Evolutionary conservation across 1,140 invertebrate species (phyloP), one percentile per base, ranked within the genome.

Genomic region (Alviniconcha marisindica): DNA sequence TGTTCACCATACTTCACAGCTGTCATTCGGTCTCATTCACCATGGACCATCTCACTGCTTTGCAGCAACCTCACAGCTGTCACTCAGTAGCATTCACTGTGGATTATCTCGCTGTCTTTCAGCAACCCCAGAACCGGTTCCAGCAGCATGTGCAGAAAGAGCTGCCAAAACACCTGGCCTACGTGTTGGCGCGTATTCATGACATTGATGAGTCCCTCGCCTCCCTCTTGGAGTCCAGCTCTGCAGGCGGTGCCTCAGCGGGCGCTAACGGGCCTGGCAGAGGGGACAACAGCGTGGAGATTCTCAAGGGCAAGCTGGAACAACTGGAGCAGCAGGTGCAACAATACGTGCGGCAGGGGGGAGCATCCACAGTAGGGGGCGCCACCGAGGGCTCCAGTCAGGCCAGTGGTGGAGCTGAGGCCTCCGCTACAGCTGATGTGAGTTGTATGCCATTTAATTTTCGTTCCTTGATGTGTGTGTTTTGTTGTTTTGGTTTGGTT

Each of bases 141-240:
- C 33, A 18, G 2, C 33, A 71, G 7, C 81, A 82, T 36, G 28
- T 82, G 1, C 81, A 82, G 71, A 82, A 82, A 38, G 69, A 82
- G 18, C 31, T 21, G 31, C n/a, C 33, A 21, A 76, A 63, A 63
- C 81, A 82, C 54, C 51, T 82, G 71, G 12, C 51, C 44, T 82
- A 38, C 36, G 48, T 56, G 12, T 33, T 82, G 33, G n/a, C 15
- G 24, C 48, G 38, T 24, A 40, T 76, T 18, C 15, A 40, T 0
- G 54, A 82, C 14, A 1, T 82, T 2, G 31, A 38, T 12, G 54
- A 76, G 10, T 38, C 51, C 71, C 24, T 82, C 12, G 54, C 14
- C 15, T 28, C 18, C 21, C 31, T 44, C 51, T 24, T 33, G 28
- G 31, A n/a, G 10, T 5, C 38, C 21, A 14, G 7, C 15, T 40